Evolutionary conservation across 2,888 invertebrate genomes (phyloP).

Genomic region (Imbricaverruca yamaguchii): DNA sequence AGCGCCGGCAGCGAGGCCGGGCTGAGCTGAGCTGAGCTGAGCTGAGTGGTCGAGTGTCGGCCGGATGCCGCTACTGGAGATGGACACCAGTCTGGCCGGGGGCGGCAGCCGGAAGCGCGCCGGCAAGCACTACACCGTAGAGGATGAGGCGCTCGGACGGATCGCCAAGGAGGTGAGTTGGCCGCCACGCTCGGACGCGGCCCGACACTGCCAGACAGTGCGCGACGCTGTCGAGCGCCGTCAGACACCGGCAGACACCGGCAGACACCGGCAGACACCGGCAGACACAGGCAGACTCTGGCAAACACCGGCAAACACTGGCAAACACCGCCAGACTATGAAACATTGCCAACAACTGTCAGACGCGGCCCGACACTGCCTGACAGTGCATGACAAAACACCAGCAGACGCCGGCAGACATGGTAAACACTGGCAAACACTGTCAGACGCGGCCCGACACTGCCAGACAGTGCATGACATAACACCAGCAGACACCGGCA

Average conservation of each 20-base stretch:
- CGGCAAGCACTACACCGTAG: conserved; percentile 77
- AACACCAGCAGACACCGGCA: too few relatives aligned
- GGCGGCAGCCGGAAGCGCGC: conserved; percentile 51
- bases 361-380: not conserved
- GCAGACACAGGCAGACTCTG: not conserved
- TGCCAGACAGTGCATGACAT: too few relatives aligned
- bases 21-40: too few relatives aligned
- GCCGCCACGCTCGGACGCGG: too few relatives aligned
- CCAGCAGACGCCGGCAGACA: not conserved
- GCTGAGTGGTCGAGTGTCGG: too few relatives aligned
- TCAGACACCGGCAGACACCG: not conserved
- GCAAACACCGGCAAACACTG: conserved; percentile 5
- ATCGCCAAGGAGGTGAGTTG: conserved; percentile 87
- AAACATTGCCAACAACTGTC: too few relatives aligned
- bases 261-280: not conserved
- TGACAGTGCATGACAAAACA: not conserved
- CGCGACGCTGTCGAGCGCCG: not conserved
- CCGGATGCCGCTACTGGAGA: conserved; percentile 24
- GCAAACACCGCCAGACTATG: not conserved
- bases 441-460: not conserved
- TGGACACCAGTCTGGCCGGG: conserved; percentile 36
- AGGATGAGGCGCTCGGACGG: conserved; percentile 93
- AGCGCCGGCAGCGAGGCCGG: too few relatives aligned
- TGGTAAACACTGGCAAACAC: not conserved
- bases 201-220: too few relatives aligned